phyloP scores from a whole-genome alignment of 2,113 vertebrate genomes.

The Raphicerus campestris region DNA sequence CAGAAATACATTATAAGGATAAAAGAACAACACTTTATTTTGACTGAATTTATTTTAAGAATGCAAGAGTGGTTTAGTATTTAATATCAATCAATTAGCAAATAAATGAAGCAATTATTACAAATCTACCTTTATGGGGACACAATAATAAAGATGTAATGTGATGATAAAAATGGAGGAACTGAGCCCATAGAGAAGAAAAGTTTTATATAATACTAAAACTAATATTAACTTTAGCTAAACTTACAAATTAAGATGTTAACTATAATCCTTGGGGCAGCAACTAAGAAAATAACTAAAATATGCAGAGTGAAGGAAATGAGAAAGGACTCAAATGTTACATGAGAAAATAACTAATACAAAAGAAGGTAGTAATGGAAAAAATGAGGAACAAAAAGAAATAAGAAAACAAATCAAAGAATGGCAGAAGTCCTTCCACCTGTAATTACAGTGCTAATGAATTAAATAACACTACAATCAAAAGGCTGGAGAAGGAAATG shows the following conservation, averaged over 20 bases:
- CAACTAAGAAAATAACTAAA: neutral
- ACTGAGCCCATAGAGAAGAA: neutral
- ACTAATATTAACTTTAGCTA: conserved; percentile 11
- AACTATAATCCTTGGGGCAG: neutral
- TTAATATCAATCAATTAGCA: neutral
- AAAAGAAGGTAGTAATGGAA: neutral
- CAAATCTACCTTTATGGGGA: neutral
- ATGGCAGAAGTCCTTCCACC: neutral
- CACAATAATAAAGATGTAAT: neutral
- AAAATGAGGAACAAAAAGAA: neutral
- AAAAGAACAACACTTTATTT: neutral
- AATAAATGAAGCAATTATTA: neutral
- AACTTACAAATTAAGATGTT: neutral
- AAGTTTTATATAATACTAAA: neutral
- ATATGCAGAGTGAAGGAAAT: neutral
- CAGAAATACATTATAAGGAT: neutral
- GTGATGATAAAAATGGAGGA: neutral
- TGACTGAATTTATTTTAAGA: conserved; percentile 1
- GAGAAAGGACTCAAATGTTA: conserved; percentile 6
- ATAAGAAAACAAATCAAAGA: neutral
- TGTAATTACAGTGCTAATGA: neutral
- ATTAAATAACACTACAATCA: neutral
- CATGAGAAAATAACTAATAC: neutral
- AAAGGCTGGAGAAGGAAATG: neutral
- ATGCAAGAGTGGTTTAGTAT: neutral